These are phyloP conservation scores for Keiferia lycopersicella DNA, from an alignment of 2,888 invertebrate species.

Conservation along the genomic window DNA sequence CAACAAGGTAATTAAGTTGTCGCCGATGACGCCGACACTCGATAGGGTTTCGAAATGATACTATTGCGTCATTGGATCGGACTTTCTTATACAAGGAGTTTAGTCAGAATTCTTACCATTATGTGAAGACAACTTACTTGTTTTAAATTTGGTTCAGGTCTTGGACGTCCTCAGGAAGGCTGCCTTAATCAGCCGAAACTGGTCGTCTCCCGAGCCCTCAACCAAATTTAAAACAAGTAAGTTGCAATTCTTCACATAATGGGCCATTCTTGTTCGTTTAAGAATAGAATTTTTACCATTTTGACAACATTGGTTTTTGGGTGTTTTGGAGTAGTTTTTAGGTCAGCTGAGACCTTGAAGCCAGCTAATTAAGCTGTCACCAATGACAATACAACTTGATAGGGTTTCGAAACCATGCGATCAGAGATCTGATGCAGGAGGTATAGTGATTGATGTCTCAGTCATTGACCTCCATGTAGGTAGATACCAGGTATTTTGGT, in stretches of 20 bases:
- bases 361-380: slow-evolving; percentile 8
- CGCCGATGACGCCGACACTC: not conserved
- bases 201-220: no score
- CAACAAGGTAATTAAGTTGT: slow-evolving; percentile 12
- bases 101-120: not conserved
- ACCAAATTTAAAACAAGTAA: no score
- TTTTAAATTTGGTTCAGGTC: no score
- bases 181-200: no score
- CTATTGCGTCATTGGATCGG: not conserved
- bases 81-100: no score
- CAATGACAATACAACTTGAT: not conserved
- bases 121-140: no score
- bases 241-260: no score
- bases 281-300: no score
- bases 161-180: no score
- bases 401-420: not conserved
- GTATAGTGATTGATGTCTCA: not conserved
- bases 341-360: not conserved
- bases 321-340: not conserved
- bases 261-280: no score
- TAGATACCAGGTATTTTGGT: not conserved
- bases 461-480: not conserved
- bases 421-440: not conserved
- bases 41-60: slow-evolving; percentile 2
- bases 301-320: not conserved